Evolutionary conservation across 2,797 vertebrate genomes (phyloP), one percentile per base, ranked within the genome.

Genomic region (Gymnodraco acuticeps): DNA sequence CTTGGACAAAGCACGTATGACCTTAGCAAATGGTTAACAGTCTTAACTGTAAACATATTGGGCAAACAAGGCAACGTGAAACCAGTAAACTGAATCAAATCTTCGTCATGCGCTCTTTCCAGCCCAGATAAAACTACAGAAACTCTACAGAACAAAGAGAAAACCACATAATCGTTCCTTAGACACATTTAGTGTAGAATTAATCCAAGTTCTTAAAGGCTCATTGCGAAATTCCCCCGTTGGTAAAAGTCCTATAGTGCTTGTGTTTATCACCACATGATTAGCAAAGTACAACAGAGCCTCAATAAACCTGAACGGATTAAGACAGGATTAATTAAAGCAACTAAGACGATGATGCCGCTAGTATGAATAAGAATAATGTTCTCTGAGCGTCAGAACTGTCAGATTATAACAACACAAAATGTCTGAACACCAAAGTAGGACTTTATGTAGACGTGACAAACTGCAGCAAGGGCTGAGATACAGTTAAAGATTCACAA

Each of bases 31-130:
- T 48, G 4, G 10, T 64, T 75, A 64, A 64, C 16, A 62, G 46
- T 68, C 43, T 42, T n/a, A 63, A 38, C 19, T 2, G n/a, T 67
- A 61, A 56, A 70, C 58, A 63, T 54, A 51, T 47, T 82, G 75
- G 47, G 69, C 56, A 78, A 82, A 68, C 46, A 58, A 1, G 19
- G 75, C 69, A 73, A 81, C 10, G n/a, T 38, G 51, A 89, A 87
- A 71, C 66, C 69, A 84, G 51, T 51, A 82, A 77, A 82, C 46
- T 70, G 65, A 23, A 85, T 85, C 77, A 77, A 86, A 89, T 85
- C 83, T 87, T 62, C 43, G 75, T 86, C 82, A 90, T 73, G 70
- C 78, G 82, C 70, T 87, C 3, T 3, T 85, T 88, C 23, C 8
- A 48, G 61, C 52, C 63, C 20, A 8, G 45, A 76, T 7, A 72